Percentiles rank a stretch among this genome's conserved stretches.
Evolutionary conservation across 2,113 vertebrate genomes (phyloP).

Genomic region (Aleadryas rufinucha): DNA sequence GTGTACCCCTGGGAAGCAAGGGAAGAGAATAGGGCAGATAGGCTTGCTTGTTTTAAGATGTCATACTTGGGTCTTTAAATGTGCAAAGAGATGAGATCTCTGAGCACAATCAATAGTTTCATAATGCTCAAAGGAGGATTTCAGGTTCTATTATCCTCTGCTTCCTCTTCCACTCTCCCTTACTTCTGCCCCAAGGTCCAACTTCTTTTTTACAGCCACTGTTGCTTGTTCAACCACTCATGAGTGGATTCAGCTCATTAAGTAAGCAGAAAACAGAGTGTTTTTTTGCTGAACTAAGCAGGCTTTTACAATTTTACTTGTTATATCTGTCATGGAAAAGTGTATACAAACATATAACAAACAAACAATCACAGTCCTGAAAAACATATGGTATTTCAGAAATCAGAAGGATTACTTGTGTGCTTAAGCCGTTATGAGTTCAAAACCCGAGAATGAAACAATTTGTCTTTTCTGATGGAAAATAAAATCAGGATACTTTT

Average conservation of each 20-base stretch:
- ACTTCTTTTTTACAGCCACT: background rate
- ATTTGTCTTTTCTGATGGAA: background rate
- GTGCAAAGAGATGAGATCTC: background rate
- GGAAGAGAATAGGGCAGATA: background rate
- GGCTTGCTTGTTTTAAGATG: background rate
- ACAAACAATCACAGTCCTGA: background rate
- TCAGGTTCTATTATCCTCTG: background rate
- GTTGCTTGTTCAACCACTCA: background rate
- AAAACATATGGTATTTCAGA: background rate
- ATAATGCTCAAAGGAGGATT: background rate
- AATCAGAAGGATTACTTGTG: background rate
- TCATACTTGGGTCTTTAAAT: background rate
- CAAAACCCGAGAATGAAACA: background rate
- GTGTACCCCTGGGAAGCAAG: background rate
- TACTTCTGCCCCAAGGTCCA: background rate
- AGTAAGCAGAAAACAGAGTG: background rate
- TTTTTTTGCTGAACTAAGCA: conserved; percentile 1
- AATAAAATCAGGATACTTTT: background rate
- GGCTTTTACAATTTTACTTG: background rate
- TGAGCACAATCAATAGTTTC: background rate
- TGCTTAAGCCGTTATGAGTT: background rate
- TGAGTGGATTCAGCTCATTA: background rate
- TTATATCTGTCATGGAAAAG: background rate
- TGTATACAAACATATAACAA: background rate
- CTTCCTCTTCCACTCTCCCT: background rate